Conservation (phyloP, 2,113 vertebrate species). For the Carettochelys insculpta region DNA sequence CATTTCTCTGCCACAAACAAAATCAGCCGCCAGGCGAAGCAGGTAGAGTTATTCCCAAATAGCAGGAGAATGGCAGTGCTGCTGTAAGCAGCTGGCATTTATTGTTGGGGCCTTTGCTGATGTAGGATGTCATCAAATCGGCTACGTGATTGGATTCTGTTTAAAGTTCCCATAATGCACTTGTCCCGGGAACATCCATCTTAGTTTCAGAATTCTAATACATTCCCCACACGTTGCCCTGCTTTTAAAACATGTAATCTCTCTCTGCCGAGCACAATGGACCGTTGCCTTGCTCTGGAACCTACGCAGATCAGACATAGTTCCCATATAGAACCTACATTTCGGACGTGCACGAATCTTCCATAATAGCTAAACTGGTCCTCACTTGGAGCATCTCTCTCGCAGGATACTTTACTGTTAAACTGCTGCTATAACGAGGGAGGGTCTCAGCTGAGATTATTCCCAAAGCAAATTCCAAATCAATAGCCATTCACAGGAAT, state of each 20-base stretch:
- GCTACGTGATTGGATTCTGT: neutral
- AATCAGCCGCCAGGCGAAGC: accelerated
- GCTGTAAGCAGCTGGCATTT: neutral
- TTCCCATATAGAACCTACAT: neutral
- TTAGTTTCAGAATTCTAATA: neutral
- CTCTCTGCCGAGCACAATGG: neutral
- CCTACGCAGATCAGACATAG: neutral
- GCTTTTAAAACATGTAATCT: neutral
- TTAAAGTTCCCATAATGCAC: accelerated
- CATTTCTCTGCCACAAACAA: accelerated
- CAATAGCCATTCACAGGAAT: neutral
- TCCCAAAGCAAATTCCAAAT: neutral
- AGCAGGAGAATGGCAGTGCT: accelerated
- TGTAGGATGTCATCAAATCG: neutral
- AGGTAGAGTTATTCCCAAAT: accelerated
- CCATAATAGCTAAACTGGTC: neutral
- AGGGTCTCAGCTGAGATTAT: neutral
- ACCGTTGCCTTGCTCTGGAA: neutral
- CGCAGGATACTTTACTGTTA: neutral
- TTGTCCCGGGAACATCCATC: neutral
- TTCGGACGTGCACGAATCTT: no score
- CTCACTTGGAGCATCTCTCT: neutral
- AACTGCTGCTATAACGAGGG: neutral
- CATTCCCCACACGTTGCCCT: neutral
- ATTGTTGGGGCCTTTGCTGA: neutral